phyloP scores from a whole-genome alignment of 2,888 invertebrate genomes.

The Melinaea marsaeus region DNA sequence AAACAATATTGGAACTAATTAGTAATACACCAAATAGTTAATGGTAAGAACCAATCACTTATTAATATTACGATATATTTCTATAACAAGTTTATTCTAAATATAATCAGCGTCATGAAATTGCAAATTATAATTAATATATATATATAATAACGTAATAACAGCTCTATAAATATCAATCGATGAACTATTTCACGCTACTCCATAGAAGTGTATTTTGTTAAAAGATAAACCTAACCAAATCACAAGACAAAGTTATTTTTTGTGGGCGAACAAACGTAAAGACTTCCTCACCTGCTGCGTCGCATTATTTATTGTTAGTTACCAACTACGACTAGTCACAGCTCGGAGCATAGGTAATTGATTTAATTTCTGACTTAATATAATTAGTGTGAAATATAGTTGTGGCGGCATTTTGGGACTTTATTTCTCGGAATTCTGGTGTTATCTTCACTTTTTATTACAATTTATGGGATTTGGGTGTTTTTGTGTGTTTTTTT shows the following conservation, averaged over 20 bases:
- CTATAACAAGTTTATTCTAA: no score
- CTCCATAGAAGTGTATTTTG: conserved; percentile 63
- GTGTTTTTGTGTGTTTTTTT: conserved; percentile 10
- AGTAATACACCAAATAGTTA: no score
- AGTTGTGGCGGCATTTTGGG: conserved; percentile 36
- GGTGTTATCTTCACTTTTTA: conserved; percentile 10
- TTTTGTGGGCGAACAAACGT: conserved; percentile 46
- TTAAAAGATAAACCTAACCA: conserved; percentile 71
- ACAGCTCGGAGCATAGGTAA: conserved; percentile 44
- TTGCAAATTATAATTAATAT: neutral
- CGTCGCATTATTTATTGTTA: conserved; percentile 65
- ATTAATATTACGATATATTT: no score
- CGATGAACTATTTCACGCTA: conserved; percentile 67
- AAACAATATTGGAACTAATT: no score
- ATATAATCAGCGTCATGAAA: no score
- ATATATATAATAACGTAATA: conserved; percentile 27
- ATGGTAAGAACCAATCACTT: no score
- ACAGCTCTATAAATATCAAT: conserved; percentile 45
- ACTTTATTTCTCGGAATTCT: conserved; percentile 33
- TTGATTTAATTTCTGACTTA: conserved; percentile 69
- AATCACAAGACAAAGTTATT: conserved; percentile 69
- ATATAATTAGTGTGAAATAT: conserved; percentile 74
- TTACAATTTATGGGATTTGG: conserved; percentile 15
- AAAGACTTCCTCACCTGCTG: conserved; percentile 68
- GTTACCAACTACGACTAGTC: conserved; percentile 33